Evolutionary conservation across 2,113 vertebrate species (phyloP).

Genomic region (Lophura nycthemera): DNA sequence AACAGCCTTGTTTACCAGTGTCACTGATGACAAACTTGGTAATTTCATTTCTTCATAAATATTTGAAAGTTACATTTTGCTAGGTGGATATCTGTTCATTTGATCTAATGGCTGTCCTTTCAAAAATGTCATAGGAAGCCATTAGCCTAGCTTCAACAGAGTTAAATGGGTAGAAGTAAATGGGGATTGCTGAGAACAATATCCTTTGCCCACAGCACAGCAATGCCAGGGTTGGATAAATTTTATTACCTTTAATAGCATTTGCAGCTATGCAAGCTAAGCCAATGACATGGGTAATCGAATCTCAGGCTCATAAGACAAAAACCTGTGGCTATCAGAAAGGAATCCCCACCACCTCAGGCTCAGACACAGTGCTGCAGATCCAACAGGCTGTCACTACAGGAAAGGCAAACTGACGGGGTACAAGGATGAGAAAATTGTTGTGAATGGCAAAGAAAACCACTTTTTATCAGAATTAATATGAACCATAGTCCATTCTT

Average conservation of each 20-base stretch:
- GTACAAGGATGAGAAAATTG: neutral
- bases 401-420: neutral
- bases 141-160: conserved; percentile 54
- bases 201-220: conserved; percentile 61
- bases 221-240: conserved; percentile 69
- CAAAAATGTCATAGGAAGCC: conserved; percentile 66
- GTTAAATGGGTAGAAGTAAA: conserved; percentile 68
- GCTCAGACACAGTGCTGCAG: neutral
- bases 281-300: conserved; percentile 70
- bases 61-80: conserved; percentile 61
- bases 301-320: conserved; percentile 58
- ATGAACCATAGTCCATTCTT: neutral
- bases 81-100: conserved; percentile 32
- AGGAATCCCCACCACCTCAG: conserved; percentile 23
- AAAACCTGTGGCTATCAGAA: conserved; percentile 60
- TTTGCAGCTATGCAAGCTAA: conserved; percentile 70
- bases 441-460: neutral
- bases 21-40: conserved; percentile 41
- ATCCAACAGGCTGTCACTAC: neutral
- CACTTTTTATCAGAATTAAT: neutral
- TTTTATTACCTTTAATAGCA: conserved; percentile 73
- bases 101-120: conserved; percentile 71
- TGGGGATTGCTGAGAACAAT: conserved; percentile 70
- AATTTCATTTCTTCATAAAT: conserved; percentile 66
- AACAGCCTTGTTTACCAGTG: conserved; percentile 53